Base-by-base conservation (phyloP, 2,797 vertebrate species). In the Chrosomus eos region DNA sequence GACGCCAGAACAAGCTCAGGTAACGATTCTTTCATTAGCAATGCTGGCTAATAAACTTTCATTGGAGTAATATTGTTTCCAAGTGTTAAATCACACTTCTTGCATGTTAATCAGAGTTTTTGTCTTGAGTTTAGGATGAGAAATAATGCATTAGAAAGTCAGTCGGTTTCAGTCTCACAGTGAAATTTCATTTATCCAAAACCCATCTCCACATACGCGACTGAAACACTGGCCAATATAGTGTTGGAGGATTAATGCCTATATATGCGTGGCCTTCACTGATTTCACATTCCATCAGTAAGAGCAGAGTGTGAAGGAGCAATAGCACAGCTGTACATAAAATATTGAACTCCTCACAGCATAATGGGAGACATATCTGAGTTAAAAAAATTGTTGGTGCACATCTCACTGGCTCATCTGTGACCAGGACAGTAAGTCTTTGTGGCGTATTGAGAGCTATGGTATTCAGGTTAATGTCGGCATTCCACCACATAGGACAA, bases 1-100 rank as follows among this genome's bases (percentile, higher is more conserved):
- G 86, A 96, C 94, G 91, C 96, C 96, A 86, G 98, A 99, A 92
- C 97, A 99, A 91, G 96, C 97, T 87, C 97, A 99, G 96, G 98
- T 99, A 66, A 38, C 18, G 36, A 36, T n/a, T 14, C 21, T 43
- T 23, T 31, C 51, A 19, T 48, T 73, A 48, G n/a, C 68, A 26
- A 16, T 43, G 38, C 6, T 71, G 23, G 38, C 13, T 16, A 43
- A 43, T 71, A 14, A 23, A 40, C 67, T 70, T n/a, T 40, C 10
- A 70, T 48, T 8, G 5, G 45, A 33, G 26, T 9, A 67, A 38
- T 21, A 13, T n/a, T 43, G 36, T 38, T 11, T 70, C 23, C 23
- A 26, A 28, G 4, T 72, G 14, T 36, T 36, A 36, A 36, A 11
- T 67, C 31, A 36, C 31, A 67, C 64, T 45, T 26, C n/a, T 26